Conservation (phyloP, 1,140 invertebrate genomes). For the Acromyrmex heyeri region DNA sequence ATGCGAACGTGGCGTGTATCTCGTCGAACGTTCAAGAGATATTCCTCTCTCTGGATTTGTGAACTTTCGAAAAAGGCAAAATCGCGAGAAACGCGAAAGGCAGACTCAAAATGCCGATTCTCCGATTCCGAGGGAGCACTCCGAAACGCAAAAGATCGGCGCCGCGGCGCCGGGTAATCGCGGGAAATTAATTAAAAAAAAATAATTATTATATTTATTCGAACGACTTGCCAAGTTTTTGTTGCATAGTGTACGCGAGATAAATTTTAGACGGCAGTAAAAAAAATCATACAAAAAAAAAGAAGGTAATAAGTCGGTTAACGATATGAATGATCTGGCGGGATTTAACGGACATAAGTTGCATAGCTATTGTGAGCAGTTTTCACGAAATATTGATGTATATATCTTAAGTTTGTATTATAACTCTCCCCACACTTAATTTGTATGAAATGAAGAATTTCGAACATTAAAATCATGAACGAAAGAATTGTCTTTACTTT, state of each 20-base stretch:
- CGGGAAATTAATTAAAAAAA: constrained; percentile 26
- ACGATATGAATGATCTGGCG: constrained; percentile 79
- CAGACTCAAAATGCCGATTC: constrained; percentile 69
- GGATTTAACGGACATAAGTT: constrained; percentile 81
- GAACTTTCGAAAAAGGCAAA: constrained; percentile 3
- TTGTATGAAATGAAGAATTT: constrained; percentile 86
- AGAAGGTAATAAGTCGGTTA: constrained; percentile 35
- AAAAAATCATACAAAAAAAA: constrained; percentile 69
- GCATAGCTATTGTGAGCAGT: constrained; percentile 79
- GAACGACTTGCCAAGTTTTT: constrained; percentile 83
- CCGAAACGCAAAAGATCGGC: constrained; percentile 68
- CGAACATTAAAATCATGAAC: constrained; percentile 84
- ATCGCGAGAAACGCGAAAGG: constrained; percentile 2
- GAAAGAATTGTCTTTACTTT: constrained; percentile 35
- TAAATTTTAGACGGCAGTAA: constrained; percentile 58
- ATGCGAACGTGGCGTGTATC: constrained; percentile 1
- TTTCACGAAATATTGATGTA: constrained; percentile 85
- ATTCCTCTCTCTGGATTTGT: constrained; percentile 3
- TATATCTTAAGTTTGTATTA: constrained; percentile 86
- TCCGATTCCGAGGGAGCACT: constrained; percentile 73
- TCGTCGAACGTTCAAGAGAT: constrained; percentile 4
- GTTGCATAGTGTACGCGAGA: constrained; percentile 78
- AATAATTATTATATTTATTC: constrained; percentile 80
- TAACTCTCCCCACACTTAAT: constrained; percentile 84
- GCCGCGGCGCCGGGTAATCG: constrained; percentile 69